Evolutionary conservation across 2,888 invertebrate species (phyloP), one percentile per base, ranked within the genome.

Genomic region (Anagyrus pseudococci): DNA sequence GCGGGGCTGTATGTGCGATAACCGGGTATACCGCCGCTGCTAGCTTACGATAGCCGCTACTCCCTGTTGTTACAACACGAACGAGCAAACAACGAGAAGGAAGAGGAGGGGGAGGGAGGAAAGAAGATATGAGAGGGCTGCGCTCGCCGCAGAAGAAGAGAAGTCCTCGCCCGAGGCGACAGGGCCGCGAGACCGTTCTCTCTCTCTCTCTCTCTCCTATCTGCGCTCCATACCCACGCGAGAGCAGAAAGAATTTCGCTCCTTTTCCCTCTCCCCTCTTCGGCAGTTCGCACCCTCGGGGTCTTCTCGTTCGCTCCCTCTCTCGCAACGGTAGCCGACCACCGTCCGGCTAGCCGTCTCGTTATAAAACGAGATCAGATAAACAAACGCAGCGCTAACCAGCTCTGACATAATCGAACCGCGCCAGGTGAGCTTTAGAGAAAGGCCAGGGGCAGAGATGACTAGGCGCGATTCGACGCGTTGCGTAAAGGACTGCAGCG

Each of bases 341-440:
- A 53, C 33, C 46, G 60, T 55, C 61, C 55, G 60, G 23, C 47
- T 33, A 65, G 67, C 70, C 70, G 72, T 75, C n/a, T n/a, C 73
- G 72, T 76, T 77, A 76, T 73, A 73, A 75, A 71, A 72, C 70
- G 69, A 65, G 72, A 77, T 77, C 77, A 75, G 77, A 78, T 77
- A 76, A 77, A 77, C 75, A 75, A 77, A 75, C 74, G 72, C 58
- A 70, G 70, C 68, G 68, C 71, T 60, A 74, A 75, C 71, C 73
- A 68, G 70, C 69, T 67, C 73, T 72, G 77, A 77, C 77, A 75
- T 75, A 77, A 77, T 77, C 77, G 73, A 54, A 49, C 55, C 71
- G 67, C 68, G 69, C 69, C 67, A 64, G 66, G 67, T 66, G 71
- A 64, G 64, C 63, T n/a, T n/a, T 54, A n/a, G 47, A 40, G 29